These are phyloP conservation scores for Bungarus multicinctus DNA, from an alignment of 2,113 vertebrate genomes.

Conservation along the genomic window DNA sequence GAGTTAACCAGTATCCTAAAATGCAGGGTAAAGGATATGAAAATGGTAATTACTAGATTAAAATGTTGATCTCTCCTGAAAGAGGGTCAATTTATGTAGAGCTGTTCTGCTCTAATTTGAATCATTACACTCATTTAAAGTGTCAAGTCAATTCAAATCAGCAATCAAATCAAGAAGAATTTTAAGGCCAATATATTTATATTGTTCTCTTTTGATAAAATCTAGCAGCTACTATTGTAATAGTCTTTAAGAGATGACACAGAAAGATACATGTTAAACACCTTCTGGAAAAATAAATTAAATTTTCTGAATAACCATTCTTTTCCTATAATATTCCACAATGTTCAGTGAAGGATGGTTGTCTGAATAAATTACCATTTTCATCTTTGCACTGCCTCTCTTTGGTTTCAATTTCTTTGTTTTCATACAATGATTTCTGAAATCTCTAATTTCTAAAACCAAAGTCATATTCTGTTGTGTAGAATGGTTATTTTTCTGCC, in stretches of 20 bases:
- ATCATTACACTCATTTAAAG: neutral
- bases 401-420: neutral
- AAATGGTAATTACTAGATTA: neutral
- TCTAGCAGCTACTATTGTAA: neutral
- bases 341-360: neutral
- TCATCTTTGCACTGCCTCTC: neutral
- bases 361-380: neutral
- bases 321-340: neutral
- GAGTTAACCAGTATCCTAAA: neutral
- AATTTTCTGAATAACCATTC: neutral
- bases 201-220: neutral
- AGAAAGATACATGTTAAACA: neutral
- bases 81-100: neutral
- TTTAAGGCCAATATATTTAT: neutral
- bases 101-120: neutral
- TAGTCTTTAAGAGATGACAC: neutral
- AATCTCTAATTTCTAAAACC: slow-evolving; percentile 6
- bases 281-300: neutral
- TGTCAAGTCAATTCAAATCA: neutral
- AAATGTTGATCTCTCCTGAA: neutral
- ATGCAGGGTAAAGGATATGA: neutral
- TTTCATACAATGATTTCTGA: neutral
- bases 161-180: neutral
- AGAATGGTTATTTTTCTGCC: neutral
- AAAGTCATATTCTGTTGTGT: neutral